These are phyloP conservation scores for Philhelius pedissequus DNA, from an alignment of 2,888 invertebrate genomes.

Conservation along the genomic window DNA sequence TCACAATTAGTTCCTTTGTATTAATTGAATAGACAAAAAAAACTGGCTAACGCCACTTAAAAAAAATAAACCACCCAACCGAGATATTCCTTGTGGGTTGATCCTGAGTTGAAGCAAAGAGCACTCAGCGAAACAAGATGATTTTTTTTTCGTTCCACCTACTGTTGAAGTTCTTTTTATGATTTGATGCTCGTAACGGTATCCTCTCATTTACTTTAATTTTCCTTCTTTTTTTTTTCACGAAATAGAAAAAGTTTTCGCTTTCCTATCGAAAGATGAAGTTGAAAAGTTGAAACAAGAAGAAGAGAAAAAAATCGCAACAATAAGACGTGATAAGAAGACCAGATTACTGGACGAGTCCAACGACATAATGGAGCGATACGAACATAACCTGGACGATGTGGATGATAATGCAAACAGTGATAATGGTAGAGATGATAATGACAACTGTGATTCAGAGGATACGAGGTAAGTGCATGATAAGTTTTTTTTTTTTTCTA, in stretches of 20 bases:
- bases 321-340: slow-evolving; percentile 78
- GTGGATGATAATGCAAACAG: slow-evolving; percentile 72
- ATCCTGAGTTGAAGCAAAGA: neutral
- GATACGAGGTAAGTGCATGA: slow-evolving; percentile 65
- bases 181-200: slow-evolving; percentile 46
- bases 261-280: slow-evolving; percentile 95
- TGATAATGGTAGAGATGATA: slow-evolving; percentile 69
- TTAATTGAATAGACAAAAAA: slow-evolving; percentile 17
- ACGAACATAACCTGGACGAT: slow-evolving; percentile 71
- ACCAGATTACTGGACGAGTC: slow-evolving; percentile 76
- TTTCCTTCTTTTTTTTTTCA: slow-evolving; percentile 74
- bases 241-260: slow-evolving; percentile 90
- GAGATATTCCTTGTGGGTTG: slow-evolving; percentile 6
- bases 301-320: slow-evolving; percentile 93
- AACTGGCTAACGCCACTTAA: slow-evolving; percentile 21
- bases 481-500: neutral
- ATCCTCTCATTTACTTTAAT: slow-evolving; percentile 59
- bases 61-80: slow-evolving; percentile 21
- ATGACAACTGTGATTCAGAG: slow-evolving; percentile 69
- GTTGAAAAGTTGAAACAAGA: slow-evolving; percentile 95
- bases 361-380: slow-evolving; percentile 75
- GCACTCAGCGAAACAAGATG: slow-evolving; percentile 34
- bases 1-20: slow-evolving; percentile 36
- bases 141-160: neutral
- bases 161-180: slow-evolving; percentile 27